Evolutionary conservation across 2,797 vertebrate species (phyloP).

Genomic region (Petrocephalus schoutedeni): DNA sequence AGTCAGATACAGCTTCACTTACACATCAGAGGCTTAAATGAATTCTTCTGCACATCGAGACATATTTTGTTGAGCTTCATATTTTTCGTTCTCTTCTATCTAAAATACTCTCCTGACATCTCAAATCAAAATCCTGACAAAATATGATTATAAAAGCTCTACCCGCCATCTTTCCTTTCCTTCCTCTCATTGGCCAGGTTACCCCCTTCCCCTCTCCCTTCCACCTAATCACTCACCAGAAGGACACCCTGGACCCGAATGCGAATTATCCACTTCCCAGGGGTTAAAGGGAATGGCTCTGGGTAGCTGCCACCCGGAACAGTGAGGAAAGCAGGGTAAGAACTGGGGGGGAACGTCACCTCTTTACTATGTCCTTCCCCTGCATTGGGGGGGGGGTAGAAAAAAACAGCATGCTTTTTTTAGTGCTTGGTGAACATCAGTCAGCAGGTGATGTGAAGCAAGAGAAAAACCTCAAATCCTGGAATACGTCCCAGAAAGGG

Average conservation of each 20-base stretch:
- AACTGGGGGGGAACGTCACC: constrained; percentile 74
- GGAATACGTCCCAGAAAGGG: not conserved
- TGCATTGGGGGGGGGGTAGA: constrained; percentile 37
- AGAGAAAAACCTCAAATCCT: not conserved
- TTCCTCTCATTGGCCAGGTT: not conserved
- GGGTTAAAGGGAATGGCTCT: constrained; percentile 70
- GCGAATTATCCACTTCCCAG: constrained; percentile 76
- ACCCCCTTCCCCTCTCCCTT: not conserved
- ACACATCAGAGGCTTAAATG: not conserved
- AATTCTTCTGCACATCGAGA: not conserved
- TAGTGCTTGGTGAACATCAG: not conserved
- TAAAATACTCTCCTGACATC: not conserved
- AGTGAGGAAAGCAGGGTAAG: constrained; percentile 76
- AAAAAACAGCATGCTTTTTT: not conserved
- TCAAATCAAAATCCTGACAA: not conserved
- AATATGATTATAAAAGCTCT: not conserved
- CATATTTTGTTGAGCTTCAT: not conserved
- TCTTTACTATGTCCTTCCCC: constrained; percentile 73
- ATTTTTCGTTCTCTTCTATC: not conserved
- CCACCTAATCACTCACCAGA: constrained; percentile 68
- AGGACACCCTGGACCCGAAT: constrained; percentile 77
- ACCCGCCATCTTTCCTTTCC: not conserved
- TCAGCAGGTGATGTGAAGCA: not conserved
- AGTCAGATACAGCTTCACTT: not conserved
- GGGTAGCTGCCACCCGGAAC: constrained; percentile 75